Evolutionary conservation across 2,113 vertebrate genomes (phyloP), one percentile per base, ranked within the genome.

Genomic region (Progne subis): DNA sequence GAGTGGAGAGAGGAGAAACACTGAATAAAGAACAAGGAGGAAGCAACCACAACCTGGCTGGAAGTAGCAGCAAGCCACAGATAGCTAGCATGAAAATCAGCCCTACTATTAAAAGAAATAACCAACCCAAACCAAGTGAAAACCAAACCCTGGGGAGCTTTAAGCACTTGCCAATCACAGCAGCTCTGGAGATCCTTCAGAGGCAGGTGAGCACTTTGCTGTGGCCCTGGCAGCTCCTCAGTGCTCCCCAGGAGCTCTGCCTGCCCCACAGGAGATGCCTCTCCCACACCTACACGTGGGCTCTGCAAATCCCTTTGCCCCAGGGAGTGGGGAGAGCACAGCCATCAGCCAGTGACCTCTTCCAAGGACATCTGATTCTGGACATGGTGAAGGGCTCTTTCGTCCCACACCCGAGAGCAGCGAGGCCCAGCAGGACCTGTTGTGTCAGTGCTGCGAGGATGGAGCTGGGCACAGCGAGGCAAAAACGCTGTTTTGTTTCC

Each of bases 381-480:
- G 81, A 12, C 37, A 44, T 1, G 1, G 4, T 55, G 26, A 88
- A 76, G 49, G 63, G 57, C 24, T 83, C 76, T 72, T 86, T 43
- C 80, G 67, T 79, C 78, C 59, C 31, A 18, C 6, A n/a, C 15
- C 34, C 18, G 7, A n/a, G 72, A 71, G 67, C 39, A 86, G 43
- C 3, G 18, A 37, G 56, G 61, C 70, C 76, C 65, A 79, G 6
- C 61, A 43, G 61, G 64, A 57, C 39, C 19, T 0, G 0, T 3
- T 41, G 25, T 46, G 47, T 37, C 50, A 75, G 79, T 5, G 82
- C 75, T 59, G 52, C 0, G 0, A 63, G 79, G 52, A 85, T 1
- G 5, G 60, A 69, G 87, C 50, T 16, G 71, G 64, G 41, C 55
- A 89, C 2, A 1, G 37, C 0, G 0, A 81, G 46, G 21, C 31